phyloP scores from a whole-genome alignment of 2,888 invertebrate genomes.

The Macrophya alboannulata region DNA sequence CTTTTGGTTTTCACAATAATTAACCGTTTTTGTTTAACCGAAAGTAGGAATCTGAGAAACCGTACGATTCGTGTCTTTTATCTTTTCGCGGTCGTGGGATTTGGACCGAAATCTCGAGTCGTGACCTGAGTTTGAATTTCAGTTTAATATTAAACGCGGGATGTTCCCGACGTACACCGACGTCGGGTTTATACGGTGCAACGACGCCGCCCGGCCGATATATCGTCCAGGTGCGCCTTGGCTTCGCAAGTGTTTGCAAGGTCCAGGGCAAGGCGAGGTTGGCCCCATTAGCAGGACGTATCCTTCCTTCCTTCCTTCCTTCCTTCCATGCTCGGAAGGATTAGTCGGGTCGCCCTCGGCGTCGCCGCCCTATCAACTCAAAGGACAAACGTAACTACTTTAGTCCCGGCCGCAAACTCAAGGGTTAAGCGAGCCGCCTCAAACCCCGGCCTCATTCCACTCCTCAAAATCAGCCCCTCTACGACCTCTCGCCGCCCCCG shows the following conservation, averaged over 20 bases:
- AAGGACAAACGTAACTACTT: slow-evolving; percentile 80
- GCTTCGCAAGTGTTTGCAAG: not conserved
- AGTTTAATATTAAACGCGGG: slow-evolving; percentile 28
- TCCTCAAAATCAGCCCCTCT: slow-evolving; percentile 50
- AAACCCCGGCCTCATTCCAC: slow-evolving; percentile 18
- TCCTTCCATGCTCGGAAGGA: slow-evolving; percentile 70
- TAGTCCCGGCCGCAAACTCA: slow-evolving; percentile 78
- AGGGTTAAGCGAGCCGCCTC: slow-evolving; percentile 78
- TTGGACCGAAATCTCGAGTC: not conserved
- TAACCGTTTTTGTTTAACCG: not conserved
- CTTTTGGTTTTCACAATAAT: no score
- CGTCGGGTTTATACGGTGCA: slow-evolving; percentile 24
- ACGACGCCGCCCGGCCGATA: not conserved
- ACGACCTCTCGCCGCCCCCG: slow-evolving; percentile 55
- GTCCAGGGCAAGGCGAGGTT: slow-evolving; percentile 21
- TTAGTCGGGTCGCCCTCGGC: slow-evolving; percentile 74
- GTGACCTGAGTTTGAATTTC: slow-evolving; percentile 37
- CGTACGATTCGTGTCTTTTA: not conserved
- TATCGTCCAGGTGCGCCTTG: not conserved
- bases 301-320: slow-evolving; percentile 54
- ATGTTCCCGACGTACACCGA: slow-evolving; percentile 18
- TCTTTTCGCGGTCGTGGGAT: not conserved
- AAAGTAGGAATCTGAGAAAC: not conserved
- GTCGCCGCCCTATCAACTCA: slow-evolving; percentile 73
- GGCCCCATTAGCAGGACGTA: slow-evolving; percentile 22